phyloP scores from a whole-genome alignment of 2,888 invertebrate species.

The Orthosia gracilis region DNA sequence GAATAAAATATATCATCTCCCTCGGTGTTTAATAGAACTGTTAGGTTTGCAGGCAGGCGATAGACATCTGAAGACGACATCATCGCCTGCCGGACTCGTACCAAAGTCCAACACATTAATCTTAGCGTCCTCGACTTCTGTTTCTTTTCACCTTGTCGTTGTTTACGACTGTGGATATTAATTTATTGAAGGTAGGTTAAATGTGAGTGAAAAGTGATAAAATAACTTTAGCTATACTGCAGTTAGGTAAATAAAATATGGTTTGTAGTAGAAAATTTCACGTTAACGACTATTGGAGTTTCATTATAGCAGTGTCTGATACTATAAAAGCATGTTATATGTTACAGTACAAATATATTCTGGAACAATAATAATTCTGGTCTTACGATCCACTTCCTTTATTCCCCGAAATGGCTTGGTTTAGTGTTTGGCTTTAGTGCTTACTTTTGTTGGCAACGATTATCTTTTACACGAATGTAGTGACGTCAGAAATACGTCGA shows the following conservation, averaged over 20 bases:
- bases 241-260: background rate
- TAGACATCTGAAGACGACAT: conserved; percentile 32
- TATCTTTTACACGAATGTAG: background rate
- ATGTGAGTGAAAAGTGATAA: conserved; percentile 12
- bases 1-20: conserved; percentile 46
- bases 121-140: conserved; percentile 33
- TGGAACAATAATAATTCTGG: conserved; percentile 4
- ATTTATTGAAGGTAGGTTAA: conserved; percentile 34
- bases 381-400: conserved; percentile 12
- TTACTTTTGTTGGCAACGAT: conserved; percentile 40
- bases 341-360: background rate
- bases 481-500: background rate
- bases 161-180: conserved; percentile 46
- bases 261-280: background rate
- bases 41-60: conserved; percentile 27
- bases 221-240: background rate
- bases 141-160: conserved; percentile 55
- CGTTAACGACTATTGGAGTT: background rate
- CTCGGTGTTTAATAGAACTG: conserved; percentile 40
- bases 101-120: conserved; percentile 38
- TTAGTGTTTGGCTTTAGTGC: conserved; percentile 7
- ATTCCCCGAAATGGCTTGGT: background rate
- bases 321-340: background rate
- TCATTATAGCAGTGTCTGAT: background rate
- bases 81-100: conserved; percentile 26